Evolutionary conservation across 2,113 vertebrate genomes (phyloP), one percentile per base, ranked within the genome.

Genomic region (Zosterops japonicus): DNA sequence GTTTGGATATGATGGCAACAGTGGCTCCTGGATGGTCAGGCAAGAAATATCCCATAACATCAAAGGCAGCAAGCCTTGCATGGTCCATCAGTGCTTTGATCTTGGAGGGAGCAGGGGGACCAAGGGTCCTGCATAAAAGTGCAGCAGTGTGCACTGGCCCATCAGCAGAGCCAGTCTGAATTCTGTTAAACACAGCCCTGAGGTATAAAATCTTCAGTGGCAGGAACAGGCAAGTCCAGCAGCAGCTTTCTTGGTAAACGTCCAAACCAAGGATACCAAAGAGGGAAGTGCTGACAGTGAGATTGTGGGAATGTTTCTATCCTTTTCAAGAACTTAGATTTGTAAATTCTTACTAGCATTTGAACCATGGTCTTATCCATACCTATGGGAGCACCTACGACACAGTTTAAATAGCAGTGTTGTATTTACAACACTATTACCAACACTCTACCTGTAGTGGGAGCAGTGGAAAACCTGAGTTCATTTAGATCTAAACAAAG

Each of bases 1-100:
- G 1, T 8, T 31, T 6, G 42, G 35, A 5, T 41, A 49, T 14
- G 41, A 25, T 3, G 3, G 17, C 16, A 29, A 1, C 57, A 49
- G 76, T 5, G 31, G 25, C 22, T 64, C 25, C 50, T 49, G 67
- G 9, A 12, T 13, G 25, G 31, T 21, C 35, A 23, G 36, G 10
- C 16, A 19, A 36, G 21, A 12, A 50, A 17, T 5, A 12, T 31
- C 12, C 27, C 68, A 25, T 4, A 17, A 14, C 21, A 59, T 13
- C 31, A 63, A 36, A 76, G 19, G 25, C 0, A 53, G 22, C 17
- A 65, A n/a, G 36, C 8, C 59, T 49, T 57, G 35, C n/a, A 5
- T 24, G 7, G 4, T 23, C 36, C 53, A 65, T 64, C 28, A 23
- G 6, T 46, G 9, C n/a, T 56, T 44, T 31, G 44, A 6, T 42